Percentiles rank a stretch among this genome's conserved stretches.
These are phyloP conservation scores for Sebastiscus albofasciatus DNA, from an alignment of 2,797 vertebrate genomes.

Conservation along the genomic window DNA sequence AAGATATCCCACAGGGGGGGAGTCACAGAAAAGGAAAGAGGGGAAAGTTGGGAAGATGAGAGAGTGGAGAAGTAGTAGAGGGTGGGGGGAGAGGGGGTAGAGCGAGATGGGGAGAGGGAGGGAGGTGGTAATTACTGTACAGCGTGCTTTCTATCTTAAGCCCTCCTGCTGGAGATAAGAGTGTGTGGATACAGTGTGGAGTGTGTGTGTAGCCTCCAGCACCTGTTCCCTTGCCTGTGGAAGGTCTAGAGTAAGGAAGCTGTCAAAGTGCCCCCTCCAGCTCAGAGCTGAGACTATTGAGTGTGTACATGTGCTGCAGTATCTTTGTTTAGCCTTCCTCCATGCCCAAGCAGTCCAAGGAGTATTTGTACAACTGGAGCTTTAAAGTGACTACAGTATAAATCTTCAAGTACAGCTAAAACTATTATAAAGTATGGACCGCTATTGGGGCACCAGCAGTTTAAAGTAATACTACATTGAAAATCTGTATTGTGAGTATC, in stretches of 20 bases:
- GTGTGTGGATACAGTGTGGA: conserved; percentile 48
- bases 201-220: conserved; percentile 26
- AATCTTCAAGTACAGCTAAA: conserved; percentile 5
- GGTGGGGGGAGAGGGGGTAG: neutral
- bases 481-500: neutral
- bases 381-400: conserved; percentile 15
- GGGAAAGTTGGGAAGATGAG: conserved; percentile 60
- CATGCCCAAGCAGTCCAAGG: conserved; percentile 23
- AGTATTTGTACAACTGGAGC: conserved; percentile 40
- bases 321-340: conserved; percentile 56
- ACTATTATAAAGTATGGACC: neutral
- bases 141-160: conserved; percentile 75
- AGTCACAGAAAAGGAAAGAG: conserved; percentile 35
- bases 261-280: conserved; percentile 69
- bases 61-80: conserved; percentile 31
- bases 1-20: conserved; percentile 52
- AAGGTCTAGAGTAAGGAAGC: conserved; percentile 59
- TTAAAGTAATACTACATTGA: neutral
- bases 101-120: conserved; percentile 1
- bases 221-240: conserved; percentile 52
- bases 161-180: conserved; percentile 74
- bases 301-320: conserved; percentile 44
- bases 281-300: conserved; percentile 38
- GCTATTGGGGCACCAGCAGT: neutral
- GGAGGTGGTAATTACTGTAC: conserved; percentile 73